Evolutionary conservation across 1,140 invertebrate genomes (phyloP).

Genomic region (Tetramorium simillimum): DNA sequence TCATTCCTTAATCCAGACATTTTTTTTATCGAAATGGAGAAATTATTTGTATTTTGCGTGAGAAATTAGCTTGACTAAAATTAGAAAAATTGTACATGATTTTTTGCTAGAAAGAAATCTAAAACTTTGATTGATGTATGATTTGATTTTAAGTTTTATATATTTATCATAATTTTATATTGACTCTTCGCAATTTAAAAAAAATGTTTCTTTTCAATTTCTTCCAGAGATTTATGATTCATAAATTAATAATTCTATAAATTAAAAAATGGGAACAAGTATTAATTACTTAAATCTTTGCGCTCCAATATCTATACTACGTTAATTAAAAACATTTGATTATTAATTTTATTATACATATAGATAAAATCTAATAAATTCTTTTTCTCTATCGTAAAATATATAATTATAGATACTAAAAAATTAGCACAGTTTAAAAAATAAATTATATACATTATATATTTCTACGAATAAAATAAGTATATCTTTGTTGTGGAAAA

Average conservation of each 20-base stretch:
- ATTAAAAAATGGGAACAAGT: background rate
- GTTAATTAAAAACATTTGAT: conserved; percentile 10
- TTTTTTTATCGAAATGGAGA: background rate
- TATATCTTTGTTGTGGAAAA: background rate
- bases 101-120: background rate
- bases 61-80: background rate
- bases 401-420: background rate
- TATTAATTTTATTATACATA: background rate
- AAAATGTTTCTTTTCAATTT: background rate
- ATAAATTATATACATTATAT: background rate
- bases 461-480: background rate
- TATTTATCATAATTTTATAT: background rate
- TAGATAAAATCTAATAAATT: background rate
- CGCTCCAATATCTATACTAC: background rate
- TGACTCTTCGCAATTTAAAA: background rate
- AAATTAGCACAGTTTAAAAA: background rate
- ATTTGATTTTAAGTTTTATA: background rate
- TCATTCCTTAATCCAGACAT: background rate
- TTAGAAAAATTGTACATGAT: conserved; percentile 3
- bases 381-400: background rate
- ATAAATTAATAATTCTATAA: background rate
- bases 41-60: background rate
- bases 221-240: background rate
- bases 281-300: background rate
- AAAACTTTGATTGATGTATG: background rate